Evolutionary conservation across 2,113 vertebrate species (phyloP), one percentile per base, ranked within the genome.

Genomic region (Noturus placidus): DNA sequence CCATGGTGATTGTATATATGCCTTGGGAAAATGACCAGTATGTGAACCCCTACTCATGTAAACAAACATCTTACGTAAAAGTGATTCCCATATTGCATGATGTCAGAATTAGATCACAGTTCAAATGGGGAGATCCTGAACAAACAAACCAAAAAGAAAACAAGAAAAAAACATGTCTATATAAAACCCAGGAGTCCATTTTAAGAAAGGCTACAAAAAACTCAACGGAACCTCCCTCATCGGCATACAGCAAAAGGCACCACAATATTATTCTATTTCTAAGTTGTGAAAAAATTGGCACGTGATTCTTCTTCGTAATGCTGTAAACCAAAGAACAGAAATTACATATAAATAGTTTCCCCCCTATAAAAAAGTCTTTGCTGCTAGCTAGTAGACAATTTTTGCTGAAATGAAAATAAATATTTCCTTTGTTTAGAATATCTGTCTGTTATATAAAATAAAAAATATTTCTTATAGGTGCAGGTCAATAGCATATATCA

Each of bases 381-480:
- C 97, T 94, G 90, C 97, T 97, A 98, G 97, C 98, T 98, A 97
- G 97, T 98, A 99, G 97, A 99, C 97, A 98, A 98, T 96, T 97
- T 97, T 97, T 97, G 97, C 97, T 98, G 98, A 99, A 99, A 98
- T 98, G 97, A 99, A 99, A 99, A 99, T 99, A 99, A 99, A 98
- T 97, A 98, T 99, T 99, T 97, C 95, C 96, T 97, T 99, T 97
- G 96, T 98, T 97, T 98, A 97, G 96, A 97, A 96, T 95, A 96
- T 96, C 94, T 97, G 95, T 97, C 96, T 97, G 97, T 97, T 98
- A 97, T 99, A 99, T 96, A 99, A 98, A 99, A 99, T 98, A 99
- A 99, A 90, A 98, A 98, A 98, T 96, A 96, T 96, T 96, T 96
- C 93, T 96, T 95, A 95, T 95, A 95, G 95, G 94, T 96, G 95